Evolutionary conservation across 2,113 vertebrate genomes (phyloP).

Genomic region (Spermophilus dauricus): DNA sequence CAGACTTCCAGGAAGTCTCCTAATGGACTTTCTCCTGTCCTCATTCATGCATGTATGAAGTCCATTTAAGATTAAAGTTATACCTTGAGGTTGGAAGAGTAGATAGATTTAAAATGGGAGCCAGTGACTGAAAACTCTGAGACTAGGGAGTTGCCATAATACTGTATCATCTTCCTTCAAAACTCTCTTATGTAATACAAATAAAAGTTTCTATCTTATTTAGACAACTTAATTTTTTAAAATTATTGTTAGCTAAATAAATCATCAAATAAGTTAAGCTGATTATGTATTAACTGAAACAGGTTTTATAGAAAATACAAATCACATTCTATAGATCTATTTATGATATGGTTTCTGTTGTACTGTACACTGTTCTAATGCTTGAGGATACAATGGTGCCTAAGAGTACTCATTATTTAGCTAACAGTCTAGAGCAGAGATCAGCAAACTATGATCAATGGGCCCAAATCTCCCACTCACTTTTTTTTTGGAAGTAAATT

Average conservation of each 20-base stretch:
- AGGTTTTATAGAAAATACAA: not conserved
- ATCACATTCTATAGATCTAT: not conserved
- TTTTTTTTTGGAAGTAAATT: not conserved
- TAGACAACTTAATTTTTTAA: not conserved
- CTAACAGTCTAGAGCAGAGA: not conserved
- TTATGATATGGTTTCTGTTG: not conserved
- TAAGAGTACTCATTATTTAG: not conserved
- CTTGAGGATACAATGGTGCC: not conserved
- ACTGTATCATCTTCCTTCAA: not conserved
- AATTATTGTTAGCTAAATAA: not conserved
- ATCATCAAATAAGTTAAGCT: too few species aligned
- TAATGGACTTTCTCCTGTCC: not conserved
- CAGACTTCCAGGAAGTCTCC: constrained; percentile 8
- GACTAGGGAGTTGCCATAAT: not conserved
- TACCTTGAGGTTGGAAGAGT: not conserved
- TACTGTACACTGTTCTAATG: not conserved
- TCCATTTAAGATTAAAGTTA: not conserved
- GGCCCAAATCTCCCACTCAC: not conserved
- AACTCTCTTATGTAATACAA: not conserved
- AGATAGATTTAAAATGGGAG: not conserved
- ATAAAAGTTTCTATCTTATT: not conserved
- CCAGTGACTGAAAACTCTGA: not conserved
- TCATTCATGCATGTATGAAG: not conserved
- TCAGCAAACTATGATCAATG: not conserved
- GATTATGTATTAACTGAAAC: not conserved